Evolutionary conservation across 2,888 invertebrate genomes (phyloP), one percentile per base, ranked within the genome.

Genomic region (Tinea trinotella): DNA sequence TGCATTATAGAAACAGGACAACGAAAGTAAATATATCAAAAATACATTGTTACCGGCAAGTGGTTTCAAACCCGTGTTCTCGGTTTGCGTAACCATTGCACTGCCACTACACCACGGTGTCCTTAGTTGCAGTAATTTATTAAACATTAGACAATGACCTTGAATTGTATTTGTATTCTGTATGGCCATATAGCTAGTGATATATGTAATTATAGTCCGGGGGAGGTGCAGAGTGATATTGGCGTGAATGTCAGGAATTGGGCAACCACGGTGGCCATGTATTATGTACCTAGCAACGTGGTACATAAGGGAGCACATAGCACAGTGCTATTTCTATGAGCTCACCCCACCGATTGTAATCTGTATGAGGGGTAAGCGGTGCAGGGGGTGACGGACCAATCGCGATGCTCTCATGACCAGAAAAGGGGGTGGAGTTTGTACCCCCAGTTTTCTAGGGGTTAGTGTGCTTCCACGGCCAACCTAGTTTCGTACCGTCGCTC

Each of bases 381-480:
- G 68, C 72, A 67, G 67, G 65, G 73, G 52, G 19, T 17, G 5
- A 67, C 83, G 77, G 83, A 83, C 85, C 85, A 85, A 85, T 85
- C 79, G 74, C 80, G 71, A 77, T 76, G 80, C 78, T 76, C 80
- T 71, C 77, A 76, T 84, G 84, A 82, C 84, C 85, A 85, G 84
- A 83, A 85, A 85, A 83, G 83, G 68, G 84, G 85, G 85, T 72
- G 85, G 85, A 83, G 85, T 83, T 83, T 85, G 82, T 84, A 84
- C 85, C 85, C 85, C 85, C 83, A 84, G 85, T 84, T 85, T 85
- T 85, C 85, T 84, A 85, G 85, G 85, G 85, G 85, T 85, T 85
- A 85, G 83, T 85, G 80, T 85, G 85, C 83, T 85, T 85, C 79
- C 85, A 84, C 75, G 80, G 77, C 83, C 85, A 85, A 85, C 85